Conservation (phyloP, 2,888 invertebrate species). For the Sminthurinus aureus region DNA sequence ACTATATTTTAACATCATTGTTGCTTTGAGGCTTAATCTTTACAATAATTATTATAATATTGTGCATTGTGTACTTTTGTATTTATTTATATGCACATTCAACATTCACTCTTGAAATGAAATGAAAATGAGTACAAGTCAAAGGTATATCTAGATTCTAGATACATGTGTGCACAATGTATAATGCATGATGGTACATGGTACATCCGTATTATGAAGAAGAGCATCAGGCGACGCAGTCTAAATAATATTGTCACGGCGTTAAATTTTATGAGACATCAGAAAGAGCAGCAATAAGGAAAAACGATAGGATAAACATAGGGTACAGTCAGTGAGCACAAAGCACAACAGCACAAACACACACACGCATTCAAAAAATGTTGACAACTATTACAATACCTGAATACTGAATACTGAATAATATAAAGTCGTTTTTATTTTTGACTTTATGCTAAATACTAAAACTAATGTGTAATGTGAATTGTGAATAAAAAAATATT, state of each 20-base stretch:
- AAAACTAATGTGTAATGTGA: too few species aligned
- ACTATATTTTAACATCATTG: background rate
- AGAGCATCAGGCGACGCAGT: conserved; percentile 12
- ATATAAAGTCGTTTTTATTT: background rate
- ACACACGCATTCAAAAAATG: background rate
- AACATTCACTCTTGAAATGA: background rate
- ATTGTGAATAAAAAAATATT: too few species aligned
- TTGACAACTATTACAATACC: background rate
- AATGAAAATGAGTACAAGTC: conserved; percentile 23
- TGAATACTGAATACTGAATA: too few species aligned
- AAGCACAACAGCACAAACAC: background rate
- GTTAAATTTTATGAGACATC: conserved; percentile 30
- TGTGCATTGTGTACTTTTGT: too few species aligned
- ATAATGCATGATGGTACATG: too few species aligned
- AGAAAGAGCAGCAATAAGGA: conserved; percentile 18
- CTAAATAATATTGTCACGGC: conserved; percentile 15
- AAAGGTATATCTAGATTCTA: too few species aligned
- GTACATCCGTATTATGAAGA: too few species aligned
- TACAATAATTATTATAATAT: too few species aligned
- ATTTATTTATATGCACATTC: background rate
- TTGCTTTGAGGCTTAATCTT: too few species aligned
- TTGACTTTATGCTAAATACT: background rate
- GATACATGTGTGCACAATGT: too few species aligned
- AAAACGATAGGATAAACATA: conserved; percentile 8
- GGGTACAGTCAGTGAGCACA: background rate